Evolutionary conservation across 1,140 invertebrate genomes (phyloP).

Genomic region (Lamellibrachia luymesi): DNA sequence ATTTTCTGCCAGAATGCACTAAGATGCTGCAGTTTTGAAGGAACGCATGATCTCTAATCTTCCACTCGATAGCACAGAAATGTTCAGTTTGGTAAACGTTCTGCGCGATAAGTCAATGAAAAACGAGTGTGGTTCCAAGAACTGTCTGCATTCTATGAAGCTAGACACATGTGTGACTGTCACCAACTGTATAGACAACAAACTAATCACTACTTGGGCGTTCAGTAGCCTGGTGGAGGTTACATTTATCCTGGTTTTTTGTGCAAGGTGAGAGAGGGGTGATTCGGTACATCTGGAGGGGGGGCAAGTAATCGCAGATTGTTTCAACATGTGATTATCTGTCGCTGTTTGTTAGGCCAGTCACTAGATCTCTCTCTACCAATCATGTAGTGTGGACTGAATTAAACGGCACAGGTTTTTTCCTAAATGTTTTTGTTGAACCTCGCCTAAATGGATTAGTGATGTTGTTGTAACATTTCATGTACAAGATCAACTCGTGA

Average conservation of each 20-base stretch:
- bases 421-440: not conserved
- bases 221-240: not conserved
- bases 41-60: not conserved
- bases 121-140: not conserved
- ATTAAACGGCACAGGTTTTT: not conserved
- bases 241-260: not conserved
- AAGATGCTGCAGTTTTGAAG: not conserved
- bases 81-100: not conserved
- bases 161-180: not conserved
- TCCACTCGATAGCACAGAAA: not conserved
- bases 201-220: not conserved
- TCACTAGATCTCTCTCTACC: not conserved
- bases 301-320: not conserved
- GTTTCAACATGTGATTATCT: not conserved
- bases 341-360: not conserved
- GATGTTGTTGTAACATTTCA: not conserved
- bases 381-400: not conserved
- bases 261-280: not conserved
- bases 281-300: not conserved
- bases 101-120: not conserved
- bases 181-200: not conserved
- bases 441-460: not conserved
- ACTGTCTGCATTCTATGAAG: not conserved
- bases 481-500: not conserved
- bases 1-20: not conserved